phyloP scores from a whole-genome alignment of 1,140 invertebrate genomes.

The Leptinotarsa undecemlineata region DNA sequence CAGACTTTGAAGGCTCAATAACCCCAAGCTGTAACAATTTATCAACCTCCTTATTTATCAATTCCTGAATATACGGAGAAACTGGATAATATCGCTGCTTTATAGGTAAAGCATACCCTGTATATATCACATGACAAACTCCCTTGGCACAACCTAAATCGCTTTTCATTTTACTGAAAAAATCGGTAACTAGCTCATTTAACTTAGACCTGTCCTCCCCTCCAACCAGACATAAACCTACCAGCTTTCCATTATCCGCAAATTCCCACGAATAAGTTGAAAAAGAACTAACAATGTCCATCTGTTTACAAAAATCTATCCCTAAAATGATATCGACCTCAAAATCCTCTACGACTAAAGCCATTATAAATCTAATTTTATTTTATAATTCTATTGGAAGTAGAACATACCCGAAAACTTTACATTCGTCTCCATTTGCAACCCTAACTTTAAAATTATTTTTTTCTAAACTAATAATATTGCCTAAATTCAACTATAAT shows the following conservation, averaged over 20 bases:
- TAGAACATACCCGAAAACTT: neutral
- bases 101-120: conserved; percentile 33
- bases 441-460: conserved; percentile 11
- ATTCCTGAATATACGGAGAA: conserved; percentile 37
- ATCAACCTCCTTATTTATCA: conserved; percentile 32
- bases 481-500: neutral
- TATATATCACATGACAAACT: conserved; percentile 20
- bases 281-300: conserved; percentile 18
- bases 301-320: conserved; percentile 26
- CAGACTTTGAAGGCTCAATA: conserved; percentile 21
- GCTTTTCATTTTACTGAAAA: conserved; percentile 9
- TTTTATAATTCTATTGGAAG: conserved; percentile 13
- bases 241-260: neutral
- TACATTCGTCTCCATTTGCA: neutral
- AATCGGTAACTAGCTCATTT: conserved; percentile 1
- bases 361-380: conserved; percentile 10
- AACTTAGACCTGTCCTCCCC: neutral
- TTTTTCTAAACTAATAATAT: neutral
- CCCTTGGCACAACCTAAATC: conserved; percentile 14
- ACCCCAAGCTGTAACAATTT: conserved; percentile 26
- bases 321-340: conserved; percentile 25
- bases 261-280: conserved; percentile 21
- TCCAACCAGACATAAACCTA: neutral
- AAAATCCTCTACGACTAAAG: conserved; percentile 22
- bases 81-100: conserved; percentile 41